Evolutionary conservation across 2,797 vertebrate species (phyloP).

Genomic region (Micromesistius poutassou): DNA sequence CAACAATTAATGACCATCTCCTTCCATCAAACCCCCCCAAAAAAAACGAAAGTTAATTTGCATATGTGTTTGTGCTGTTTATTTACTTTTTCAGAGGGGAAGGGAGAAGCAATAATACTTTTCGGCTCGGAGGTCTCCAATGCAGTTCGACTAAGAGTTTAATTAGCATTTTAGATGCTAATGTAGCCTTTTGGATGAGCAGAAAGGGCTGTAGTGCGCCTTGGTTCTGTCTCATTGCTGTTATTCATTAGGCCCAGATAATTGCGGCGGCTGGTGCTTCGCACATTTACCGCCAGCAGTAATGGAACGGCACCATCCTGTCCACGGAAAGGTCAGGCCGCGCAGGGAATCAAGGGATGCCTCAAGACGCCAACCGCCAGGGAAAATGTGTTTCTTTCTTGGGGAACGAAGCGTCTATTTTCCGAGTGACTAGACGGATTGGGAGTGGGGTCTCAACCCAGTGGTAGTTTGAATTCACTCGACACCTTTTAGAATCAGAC

Average conservation of each 20-base stretch:
- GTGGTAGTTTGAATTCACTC: constrained; percentile 23
- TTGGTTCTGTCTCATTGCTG: constrained; percentile 50
- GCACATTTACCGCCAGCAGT: constrained; percentile 47
- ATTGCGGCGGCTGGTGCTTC: constrained; percentile 50
- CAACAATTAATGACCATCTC: constrained; percentile 8
- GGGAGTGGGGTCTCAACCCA: background rate
- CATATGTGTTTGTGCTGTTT: constrained; percentile 8
- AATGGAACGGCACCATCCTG: constrained; percentile 53
- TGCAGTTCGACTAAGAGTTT: constrained; percentile 58
- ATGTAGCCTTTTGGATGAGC: constrained; percentile 68
- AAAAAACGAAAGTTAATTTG: constrained; percentile 6
- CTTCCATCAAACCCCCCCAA: background rate
- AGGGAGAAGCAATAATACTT: constrained; percentile 6
- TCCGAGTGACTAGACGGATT: background rate
- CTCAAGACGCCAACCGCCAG: constrained; percentile 10
- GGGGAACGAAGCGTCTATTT: constrained; percentile 28
- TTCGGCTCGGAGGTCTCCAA: constrained; percentile 28
- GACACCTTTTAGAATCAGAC: constrained; percentile 39
- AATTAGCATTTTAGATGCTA: constrained; percentile 71
- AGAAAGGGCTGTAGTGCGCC: constrained; percentile 41
- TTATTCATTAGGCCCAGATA: constrained; percentile 67
- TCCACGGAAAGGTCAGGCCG: constrained; percentile 64
- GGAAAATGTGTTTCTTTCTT: constrained; percentile 4
- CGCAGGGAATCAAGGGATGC: constrained; percentile 14
- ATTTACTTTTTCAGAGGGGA: constrained; percentile 10